Evolutionary conservation across 2,888 invertebrate species (phyloP).

Genomic region (Drosophila subsilvestris): DNA sequence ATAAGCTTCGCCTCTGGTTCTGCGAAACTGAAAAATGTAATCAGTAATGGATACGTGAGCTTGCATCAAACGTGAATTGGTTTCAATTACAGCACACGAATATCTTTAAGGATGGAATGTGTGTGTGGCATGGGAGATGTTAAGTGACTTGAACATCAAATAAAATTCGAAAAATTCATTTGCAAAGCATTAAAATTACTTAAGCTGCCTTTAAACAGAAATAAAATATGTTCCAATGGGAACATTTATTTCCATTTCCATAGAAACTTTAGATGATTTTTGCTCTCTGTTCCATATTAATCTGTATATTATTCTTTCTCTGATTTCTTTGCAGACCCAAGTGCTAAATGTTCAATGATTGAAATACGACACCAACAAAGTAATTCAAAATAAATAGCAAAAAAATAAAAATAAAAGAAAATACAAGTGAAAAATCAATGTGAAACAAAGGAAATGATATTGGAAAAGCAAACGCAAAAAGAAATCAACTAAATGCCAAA

Average conservation of each 20-base stretch:
- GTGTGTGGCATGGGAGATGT: too few species aligned
- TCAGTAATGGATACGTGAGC: neutral
- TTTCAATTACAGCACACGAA: neutral
- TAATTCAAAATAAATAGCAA: slow-evolving; percentile 29
- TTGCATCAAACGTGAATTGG: neutral
- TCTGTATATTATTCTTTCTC: slow-evolving; percentile 4
- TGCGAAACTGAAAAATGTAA: neutral
- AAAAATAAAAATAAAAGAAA: neutral
- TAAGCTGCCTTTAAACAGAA: neutral
- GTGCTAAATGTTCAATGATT: slow-evolving; percentile 60
- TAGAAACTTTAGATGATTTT: slow-evolving; percentile 4
- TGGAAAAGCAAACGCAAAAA: slow-evolving; percentile 15
- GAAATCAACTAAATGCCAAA: slow-evolving; percentile 64
- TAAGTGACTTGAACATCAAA: neutral
- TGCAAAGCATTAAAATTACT: neutral
- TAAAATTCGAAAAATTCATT: neutral
- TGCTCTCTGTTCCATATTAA: slow-evolving; percentile 7
- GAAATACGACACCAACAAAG: slow-evolving; percentile 58
- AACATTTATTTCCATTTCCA: slow-evolving; percentile 12
- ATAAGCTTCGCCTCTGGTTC: neutral
- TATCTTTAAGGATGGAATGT: neutral
- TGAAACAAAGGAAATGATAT: slow-evolving; percentile 29
- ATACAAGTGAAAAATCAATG: slow-evolving; percentile 7
- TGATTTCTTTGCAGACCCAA: slow-evolving; percentile 52
- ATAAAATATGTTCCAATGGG: neutral